Evolutionary conservation across 2,888 invertebrate genomes (phyloP), one percentile per base, ranked within the genome.

Genomic region (Campopleginae sp.): DNA sequence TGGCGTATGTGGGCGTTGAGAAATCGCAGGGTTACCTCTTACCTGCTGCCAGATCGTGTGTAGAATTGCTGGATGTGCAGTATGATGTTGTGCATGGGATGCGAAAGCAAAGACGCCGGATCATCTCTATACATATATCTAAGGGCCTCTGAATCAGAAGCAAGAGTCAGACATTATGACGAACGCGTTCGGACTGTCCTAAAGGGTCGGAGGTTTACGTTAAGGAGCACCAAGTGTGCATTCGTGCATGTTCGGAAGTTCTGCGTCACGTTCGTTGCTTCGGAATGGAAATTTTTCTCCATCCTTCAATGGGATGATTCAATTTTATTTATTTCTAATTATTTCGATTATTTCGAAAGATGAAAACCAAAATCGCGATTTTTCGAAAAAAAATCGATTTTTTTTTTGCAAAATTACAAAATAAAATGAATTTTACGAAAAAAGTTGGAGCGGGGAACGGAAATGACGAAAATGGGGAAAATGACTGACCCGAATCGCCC

Each of bases 201-300:
- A 54, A 54, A 54, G 80, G 86, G 87, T 70, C 86, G 80, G 88
- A 87, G 89, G 89, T 89, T 89, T 89, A 80, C 88, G 86, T 88
- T 88, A 88, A 88, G 89, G 72, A 83, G 87, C 89, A 87, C 61
- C 82, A 77, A 38, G 17, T 19, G 33, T 63, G 27, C 51, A 31
- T 84, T 70, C 63, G 80, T 78, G 72, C 72, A 61, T 54, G 12
- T 46, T 12, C 46, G 14, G 14, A 2, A 12, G 4, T 46, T 46
- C 17, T 1, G 14, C 46, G 46, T 46, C 12, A 46, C 46, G 2
- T 46, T 46, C 17, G 17, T 14, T 5, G 14, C 14, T 17, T 12
- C 46, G 12, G 12, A 10, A 7, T 14, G 2, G 12, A 12, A 14
- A 10, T 14, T 14, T 44, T 14, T 44, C 5, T 42, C 4, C 8